Percentiles rank a stretch among this genome's conserved stretches.
Evolutionary conservation across 2,113 vertebrate species (phyloP).

Genomic region (Otocyon megalotis): DNA sequence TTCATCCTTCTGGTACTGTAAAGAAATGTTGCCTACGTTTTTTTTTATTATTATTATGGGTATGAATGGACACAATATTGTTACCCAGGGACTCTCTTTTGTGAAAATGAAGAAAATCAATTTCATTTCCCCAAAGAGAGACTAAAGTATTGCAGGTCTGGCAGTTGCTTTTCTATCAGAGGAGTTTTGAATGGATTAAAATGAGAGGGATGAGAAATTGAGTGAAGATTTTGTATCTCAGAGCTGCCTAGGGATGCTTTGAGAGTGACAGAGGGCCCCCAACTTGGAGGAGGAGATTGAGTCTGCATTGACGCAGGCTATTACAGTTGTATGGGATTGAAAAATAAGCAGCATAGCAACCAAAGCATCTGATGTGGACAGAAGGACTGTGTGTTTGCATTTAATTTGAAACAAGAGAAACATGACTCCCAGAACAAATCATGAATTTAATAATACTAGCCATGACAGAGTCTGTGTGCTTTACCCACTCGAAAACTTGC

Average conservation of each 20-base stretch:
- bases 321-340: conserved; percentile 39
- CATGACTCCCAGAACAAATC: conserved; percentile 20
- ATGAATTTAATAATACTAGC: not conserved
- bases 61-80: conserved; percentile 33
- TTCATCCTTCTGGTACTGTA: not conserved
- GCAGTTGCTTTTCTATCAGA: conserved; percentile 54
- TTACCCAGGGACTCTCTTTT: conserved; percentile 61
- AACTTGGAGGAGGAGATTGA: not conserved
- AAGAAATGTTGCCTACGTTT: conserved; percentile 41
- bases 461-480: not conserved
- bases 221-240: conserved; percentile 23
- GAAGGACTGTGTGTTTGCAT: conserved; percentile 34
- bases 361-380: not conserved
- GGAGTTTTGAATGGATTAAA: conserved; percentile 66
- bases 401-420: conserved; percentile 60
- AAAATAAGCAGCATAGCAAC: not conserved
- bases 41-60: conserved; percentile 50
- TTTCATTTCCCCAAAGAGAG: conserved; percentile 69
- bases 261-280: not conserved
- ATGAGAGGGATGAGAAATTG: conserved; percentile 67
- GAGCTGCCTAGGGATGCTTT: conserved; percentile 5
- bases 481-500: not conserved
- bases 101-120: conserved; percentile 78
- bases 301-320: conserved; percentile 21
- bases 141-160: conserved; percentile 50